Evolutionary conservation across 2,797 vertebrate species (phyloP), one percentile per base, ranked within the genome.

Genomic region (Leptatherina wallacei): DNA sequence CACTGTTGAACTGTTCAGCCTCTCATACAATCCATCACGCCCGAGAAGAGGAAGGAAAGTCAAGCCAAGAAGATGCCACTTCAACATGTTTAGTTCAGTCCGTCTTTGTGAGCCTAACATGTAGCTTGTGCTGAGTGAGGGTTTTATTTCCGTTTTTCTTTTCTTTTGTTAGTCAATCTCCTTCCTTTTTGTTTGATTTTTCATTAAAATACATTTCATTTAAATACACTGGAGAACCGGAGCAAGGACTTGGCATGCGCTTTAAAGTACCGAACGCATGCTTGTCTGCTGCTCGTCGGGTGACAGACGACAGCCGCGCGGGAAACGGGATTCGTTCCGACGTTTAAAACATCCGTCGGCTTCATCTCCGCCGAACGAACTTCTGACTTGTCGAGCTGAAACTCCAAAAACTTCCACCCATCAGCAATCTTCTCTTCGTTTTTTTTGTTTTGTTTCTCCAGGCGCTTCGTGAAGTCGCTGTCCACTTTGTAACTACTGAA

Each of bases 401-500:
- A 22, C 54, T 16, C 16, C 22, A 36, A 16, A 42, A 65, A 55
- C 42, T 14, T 59, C 33, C 27, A 42, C 40, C 36, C 32, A 65
- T 27, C 77, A 40, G 59, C 67, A 44, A 52, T 57, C 54, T 58
- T 77, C 65, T 70, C 35, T 30, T 77, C 24, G 24, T 27, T 30
- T 80, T 68, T 70, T 40, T 85, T 18, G 82, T 80, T 83, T 81
- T 84, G 81, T 83, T 81, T 88, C 85, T 81, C 77, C 72, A 69
- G 87, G 65, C 82, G 64, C 87, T 85, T 76, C 83, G 71, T 83
- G 66, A 80, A 84, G 78, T 91, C 85, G 85, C 90, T 88, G 33
- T 88, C 89, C 78, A 91, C 91, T 96, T 96, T 96, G 93, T 97
- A 93, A 95, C 94, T 95, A 94, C 95, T 95, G 90, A 94, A 83